Evolutionary conservation across 2,797 vertebrate genomes (phyloP).

Genomic region (Pelochelys cantorii): DNA sequence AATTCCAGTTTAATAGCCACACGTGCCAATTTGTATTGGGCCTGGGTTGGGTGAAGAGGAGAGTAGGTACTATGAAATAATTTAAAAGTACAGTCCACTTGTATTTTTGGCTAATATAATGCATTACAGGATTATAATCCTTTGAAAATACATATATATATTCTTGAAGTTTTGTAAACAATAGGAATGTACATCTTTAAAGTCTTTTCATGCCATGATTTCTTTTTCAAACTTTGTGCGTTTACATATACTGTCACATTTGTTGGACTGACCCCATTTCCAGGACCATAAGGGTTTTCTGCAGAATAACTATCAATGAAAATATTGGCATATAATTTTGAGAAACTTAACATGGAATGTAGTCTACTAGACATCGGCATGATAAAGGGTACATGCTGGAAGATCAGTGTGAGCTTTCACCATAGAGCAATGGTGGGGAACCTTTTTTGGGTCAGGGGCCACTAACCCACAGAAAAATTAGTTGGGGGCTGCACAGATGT

Average conservation of each 20-base stretch:
- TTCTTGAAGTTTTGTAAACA: background rate
- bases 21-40: background rate
- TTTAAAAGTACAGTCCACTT: background rate
- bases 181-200: constrained; percentile 38
- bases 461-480: no score
- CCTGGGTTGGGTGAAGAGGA: background rate
- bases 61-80: background rate
- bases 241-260: background rate
- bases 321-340: rapidly evolving
- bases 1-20: background rate
- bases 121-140: background rate
- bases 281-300: background rate
- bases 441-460: no score
- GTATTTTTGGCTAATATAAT: background rate
- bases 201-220: background rate
- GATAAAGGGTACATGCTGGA: background rate
- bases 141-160: background rate
- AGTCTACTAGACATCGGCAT: rapidly evolving
- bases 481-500: no score
- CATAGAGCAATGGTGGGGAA: no score
- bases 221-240: background rate
- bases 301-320: background rate
- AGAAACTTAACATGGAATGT: background rate
- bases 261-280: background rate
- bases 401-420: background rate